Base-by-base conservation (phyloP, 2,797 vertebrate species). In the Discoglossus pictus region DNA sequence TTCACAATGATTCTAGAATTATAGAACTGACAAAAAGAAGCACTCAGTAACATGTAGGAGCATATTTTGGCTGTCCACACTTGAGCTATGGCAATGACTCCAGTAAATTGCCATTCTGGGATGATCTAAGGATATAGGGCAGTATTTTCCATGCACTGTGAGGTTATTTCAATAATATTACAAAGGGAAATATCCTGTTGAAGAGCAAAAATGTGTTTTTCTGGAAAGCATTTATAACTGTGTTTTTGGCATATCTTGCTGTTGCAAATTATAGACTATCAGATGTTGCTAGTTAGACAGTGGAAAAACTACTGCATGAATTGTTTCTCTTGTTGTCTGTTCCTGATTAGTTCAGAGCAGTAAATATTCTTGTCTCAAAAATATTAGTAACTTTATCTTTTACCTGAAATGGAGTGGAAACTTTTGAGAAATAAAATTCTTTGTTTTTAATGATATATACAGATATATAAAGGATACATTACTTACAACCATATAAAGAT, bases 201-300 rank as follows among this genome's bases (percentile, higher is more conserved):
- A 53, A 53, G 17, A 53, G 15, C 31, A 53, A 53, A 34, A 20
- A 53, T 83, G 39, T 80, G 82, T 83, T 84, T 87, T 87, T 84
- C 84, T 83, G 81, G 82, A 80, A 87, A 89, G 84, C 73, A 51
- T 82, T 78, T 61, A 74, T 78, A 76, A 52, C 81, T 85, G 77
- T 88, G 84, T 88, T 86, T 88, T 87, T 86, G 86, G 86, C 84
- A 84, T 82, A 83, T 84, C 83, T 83, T 82, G 79, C 83, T 82
- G 76, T 54, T 84, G 83, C 84, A 86, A 89, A 87, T 89, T 87
- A 86, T 78, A 83, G 83, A 82, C 86, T 87, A 87, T 88, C 86
- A 88, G 83, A 88, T 87, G 86, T 85, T 85, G 83, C 78, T 86
- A 87, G 82, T 81, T 77, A 79, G 81, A 74, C 74, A 66, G 78